phyloP scores from a whole-genome alignment of 1,140 invertebrate species.

The Drosophila ironensis region DNA sequence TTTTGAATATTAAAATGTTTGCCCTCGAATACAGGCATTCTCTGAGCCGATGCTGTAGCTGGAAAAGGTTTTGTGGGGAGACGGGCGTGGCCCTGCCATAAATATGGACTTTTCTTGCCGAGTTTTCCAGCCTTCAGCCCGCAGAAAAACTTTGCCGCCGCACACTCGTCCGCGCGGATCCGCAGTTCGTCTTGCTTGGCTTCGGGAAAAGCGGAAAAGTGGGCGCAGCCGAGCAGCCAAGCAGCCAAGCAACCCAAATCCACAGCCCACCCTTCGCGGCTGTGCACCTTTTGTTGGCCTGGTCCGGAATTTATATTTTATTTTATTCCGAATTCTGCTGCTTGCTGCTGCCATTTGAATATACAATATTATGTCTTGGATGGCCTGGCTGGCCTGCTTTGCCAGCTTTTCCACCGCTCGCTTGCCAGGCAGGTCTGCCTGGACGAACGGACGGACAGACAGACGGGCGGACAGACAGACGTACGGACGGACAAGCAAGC shows the following conservation, averaged over 20 bases:
- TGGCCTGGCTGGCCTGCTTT: no score
- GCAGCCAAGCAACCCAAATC: no score
- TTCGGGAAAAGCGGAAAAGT: background rate
- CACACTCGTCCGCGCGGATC: conserved; percentile 30
- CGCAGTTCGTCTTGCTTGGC: conserved; percentile 2
- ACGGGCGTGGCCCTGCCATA: conserved; percentile 34
- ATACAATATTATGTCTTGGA: conserved; percentile 35
- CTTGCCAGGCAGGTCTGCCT: no score
- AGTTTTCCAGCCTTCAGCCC: conserved; percentile 8
- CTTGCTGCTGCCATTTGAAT: conserved; percentile 35
- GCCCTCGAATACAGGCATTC: conserved; percentile 24
- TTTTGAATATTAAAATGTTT: conserved; percentile 68
- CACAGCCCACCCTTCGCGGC: no score
- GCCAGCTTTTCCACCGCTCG: no score
- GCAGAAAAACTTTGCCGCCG: conserved; percentile 17
- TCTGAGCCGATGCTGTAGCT: no score
- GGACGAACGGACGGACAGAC: no score
- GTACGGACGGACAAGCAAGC: background rate
- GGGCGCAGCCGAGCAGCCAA: no score
- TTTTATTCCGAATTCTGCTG: conserved; percentile 46
- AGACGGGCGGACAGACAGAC: no score
- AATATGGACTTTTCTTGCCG: conserved; percentile 59
- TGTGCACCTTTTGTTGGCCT: conserved; percentile 54
- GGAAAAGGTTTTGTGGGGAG: background rate
- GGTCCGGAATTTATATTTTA: conserved; percentile 51